Evolutionary conservation across 2,888 invertebrate species (phyloP).

Genomic region (Fragum sueziense): DNA sequence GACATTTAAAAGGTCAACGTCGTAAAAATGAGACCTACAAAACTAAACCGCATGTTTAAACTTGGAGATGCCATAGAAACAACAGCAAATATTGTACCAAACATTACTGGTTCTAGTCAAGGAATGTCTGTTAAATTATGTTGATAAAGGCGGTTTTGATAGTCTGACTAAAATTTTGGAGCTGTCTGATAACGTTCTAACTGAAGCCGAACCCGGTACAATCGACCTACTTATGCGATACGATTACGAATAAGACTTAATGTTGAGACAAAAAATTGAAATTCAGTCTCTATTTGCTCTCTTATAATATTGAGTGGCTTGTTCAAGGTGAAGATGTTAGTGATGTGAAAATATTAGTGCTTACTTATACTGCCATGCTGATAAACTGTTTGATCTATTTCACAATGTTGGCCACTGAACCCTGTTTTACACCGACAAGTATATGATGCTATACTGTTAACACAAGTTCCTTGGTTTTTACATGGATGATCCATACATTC

Average conservation of each 20-base stretch:
- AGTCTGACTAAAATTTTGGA: background rate
- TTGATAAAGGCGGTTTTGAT: too few relatives aligned
- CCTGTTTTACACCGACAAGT: background rate
- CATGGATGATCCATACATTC: constrained; percentile 1
- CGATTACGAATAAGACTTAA: constrained; percentile 31
- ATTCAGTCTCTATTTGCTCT: constrained; percentile 14
- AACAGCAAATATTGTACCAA: background rate
- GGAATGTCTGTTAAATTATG: constrained; percentile 3
- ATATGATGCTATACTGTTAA: background rate
- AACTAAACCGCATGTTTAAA: constrained; percentile 8
- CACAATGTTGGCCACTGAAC: background rate
- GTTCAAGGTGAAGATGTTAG: background rate
- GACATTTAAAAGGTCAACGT: background rate
- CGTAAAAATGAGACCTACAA: constrained; percentile 10
- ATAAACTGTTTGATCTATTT: background rate
- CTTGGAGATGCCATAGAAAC: background rate
- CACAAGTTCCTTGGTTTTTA: background rate
- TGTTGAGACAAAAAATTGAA: constrained; percentile 21
- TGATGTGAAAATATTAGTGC: constrained; percentile 20
- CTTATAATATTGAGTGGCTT: too few relatives aligned
- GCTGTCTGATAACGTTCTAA: background rate
- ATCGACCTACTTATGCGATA: constrained; percentile 30
- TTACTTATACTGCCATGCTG: too few relatives aligned
- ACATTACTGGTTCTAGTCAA: constrained; percentile 17
- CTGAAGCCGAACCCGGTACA: too few relatives aligned